These are phyloP conservation scores for Siderastrea siderea DNA, from an alignment of 92 coral and sea anemone species.

Conservation along the genomic window DNA sequence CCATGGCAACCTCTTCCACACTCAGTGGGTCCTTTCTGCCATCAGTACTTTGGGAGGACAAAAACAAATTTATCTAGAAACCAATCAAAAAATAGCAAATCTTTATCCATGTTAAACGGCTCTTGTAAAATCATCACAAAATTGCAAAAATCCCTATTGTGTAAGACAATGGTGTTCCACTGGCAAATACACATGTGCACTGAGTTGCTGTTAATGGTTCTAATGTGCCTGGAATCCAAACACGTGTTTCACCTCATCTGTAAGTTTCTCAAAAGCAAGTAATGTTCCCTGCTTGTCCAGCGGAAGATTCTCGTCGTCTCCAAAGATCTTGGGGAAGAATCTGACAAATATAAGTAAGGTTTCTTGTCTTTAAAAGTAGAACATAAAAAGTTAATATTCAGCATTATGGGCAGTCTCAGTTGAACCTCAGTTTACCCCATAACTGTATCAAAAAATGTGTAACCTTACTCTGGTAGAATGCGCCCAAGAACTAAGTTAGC, in stretches of 20 bases:
- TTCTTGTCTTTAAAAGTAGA: no score
- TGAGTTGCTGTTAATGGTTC: no score
- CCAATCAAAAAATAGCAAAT: background rate
- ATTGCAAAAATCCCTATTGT: no score
- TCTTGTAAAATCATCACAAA: no score
- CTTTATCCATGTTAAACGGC: slow-evolving; percentile 63
- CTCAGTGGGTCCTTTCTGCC: slow-evolving; percentile 64
- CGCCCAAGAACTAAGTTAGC: slow-evolving; percentile 95
- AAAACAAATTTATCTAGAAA: slow-evolving; percentile 1
- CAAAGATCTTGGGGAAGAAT: slow-evolving; percentile 97
- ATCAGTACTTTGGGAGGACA: slow-evolving; percentile 73
- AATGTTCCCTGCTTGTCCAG: slow-evolving; percentile 86
- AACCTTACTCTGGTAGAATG: slow-evolving; percentile 91
- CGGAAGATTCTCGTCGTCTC: slow-evolving; percentile 87
- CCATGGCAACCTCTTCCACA: slow-evolving; percentile 94
- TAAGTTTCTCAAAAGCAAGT: slow-evolving; percentile 77
- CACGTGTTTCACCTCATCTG: slow-evolving; percentile 69
- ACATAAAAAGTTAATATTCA: no score
- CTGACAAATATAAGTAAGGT: slow-evolving; percentile 36
- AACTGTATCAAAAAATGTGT: no score
- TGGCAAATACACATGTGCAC: no score
- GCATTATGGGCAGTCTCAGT: no score
- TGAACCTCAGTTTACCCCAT: no score
- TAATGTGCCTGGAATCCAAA: background rate
- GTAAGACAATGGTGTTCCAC: no score